These are phyloP conservation scores for Apaloderma vittatum DNA, from an alignment of 2,113 vertebrate genomes.

Conservation along the genomic window DNA sequence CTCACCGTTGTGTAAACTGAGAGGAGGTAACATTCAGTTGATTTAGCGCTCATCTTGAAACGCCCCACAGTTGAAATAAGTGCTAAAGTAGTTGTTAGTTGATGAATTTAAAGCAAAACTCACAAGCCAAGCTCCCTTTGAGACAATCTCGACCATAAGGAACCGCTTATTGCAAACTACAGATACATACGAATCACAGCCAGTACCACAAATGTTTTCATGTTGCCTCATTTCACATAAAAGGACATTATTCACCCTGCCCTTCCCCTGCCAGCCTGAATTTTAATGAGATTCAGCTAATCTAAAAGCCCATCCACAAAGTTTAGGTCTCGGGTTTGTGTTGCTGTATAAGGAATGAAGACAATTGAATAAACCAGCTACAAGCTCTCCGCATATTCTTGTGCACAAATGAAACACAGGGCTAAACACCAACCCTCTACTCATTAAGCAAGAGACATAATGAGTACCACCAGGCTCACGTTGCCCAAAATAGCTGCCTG, in stretches of 20 bases:
- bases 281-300: background rate
- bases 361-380: background rate
- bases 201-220: background rate
- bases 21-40: background rate
- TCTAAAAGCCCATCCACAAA: background rate
- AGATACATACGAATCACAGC: background rate
- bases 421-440: background rate
- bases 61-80: background rate
- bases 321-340: background rate
- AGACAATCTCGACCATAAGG: background rate
- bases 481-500: background rate
- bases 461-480: background rate
- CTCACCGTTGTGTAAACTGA: background rate
- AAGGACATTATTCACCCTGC: background rate
- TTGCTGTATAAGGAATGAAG: background rate
- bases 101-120: background rate
- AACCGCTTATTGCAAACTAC: background rate
- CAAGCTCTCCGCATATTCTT: background rate
- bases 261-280: background rate
- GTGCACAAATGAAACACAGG: background rate
- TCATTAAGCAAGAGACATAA: background rate
- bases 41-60: background rate
- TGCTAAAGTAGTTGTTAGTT: background rate
- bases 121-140: background rate
- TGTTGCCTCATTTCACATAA: background rate